These are phyloP conservation scores for Hydrozoanthus gracilis DNA, from an alignment of 92 coral and sea anemone genomes.

Conservation along the genomic window DNA sequence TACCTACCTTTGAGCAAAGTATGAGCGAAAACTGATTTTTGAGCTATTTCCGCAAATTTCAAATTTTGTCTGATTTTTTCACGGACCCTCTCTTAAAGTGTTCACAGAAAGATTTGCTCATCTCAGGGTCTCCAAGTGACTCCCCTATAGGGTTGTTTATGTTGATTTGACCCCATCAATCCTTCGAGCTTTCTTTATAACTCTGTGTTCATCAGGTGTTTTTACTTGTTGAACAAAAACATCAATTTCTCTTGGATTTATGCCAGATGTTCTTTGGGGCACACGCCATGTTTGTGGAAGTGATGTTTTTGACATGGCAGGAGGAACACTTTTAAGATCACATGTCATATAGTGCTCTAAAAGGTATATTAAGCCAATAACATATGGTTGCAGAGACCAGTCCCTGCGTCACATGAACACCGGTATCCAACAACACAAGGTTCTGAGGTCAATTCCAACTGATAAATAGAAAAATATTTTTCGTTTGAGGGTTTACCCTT, in stretches of 20 bases:
- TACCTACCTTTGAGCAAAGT: too few species aligned
- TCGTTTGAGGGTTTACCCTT: too few species aligned
- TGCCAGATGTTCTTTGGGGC: constrained; percentile 43
- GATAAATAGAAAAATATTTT: too few species aligned
- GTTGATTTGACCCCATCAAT: constrained; percentile 47
- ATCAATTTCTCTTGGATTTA: constrained; percentile 40
- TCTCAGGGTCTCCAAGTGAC: not conserved
- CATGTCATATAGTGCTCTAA: constrained; percentile 27
- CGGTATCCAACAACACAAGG: too few species aligned
- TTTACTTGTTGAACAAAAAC: constrained; percentile 49
- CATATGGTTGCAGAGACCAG: constrained; percentile 51
- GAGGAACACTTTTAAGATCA: constrained; percentile 38
- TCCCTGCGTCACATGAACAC: too few species aligned
- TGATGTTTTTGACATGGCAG: constrained; percentile 48
- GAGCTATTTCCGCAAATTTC: too few species aligned
- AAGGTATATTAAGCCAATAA: constrained; percentile 40
- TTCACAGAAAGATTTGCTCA: not conserved
- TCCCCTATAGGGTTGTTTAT: not conserved
- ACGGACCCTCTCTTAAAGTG: too few species aligned
- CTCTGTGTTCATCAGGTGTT: not conserved
- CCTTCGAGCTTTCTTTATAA: constrained; percentile 24
- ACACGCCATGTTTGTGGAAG: constrained; percentile 65
- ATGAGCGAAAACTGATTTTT: too few species aligned
- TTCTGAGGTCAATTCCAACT: too few species aligned
- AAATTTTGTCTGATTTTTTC: too few species aligned